phyloP scores from a whole-genome alignment of 2,888 invertebrate genomes.

The Sphaeridia pumilis region DNA sequence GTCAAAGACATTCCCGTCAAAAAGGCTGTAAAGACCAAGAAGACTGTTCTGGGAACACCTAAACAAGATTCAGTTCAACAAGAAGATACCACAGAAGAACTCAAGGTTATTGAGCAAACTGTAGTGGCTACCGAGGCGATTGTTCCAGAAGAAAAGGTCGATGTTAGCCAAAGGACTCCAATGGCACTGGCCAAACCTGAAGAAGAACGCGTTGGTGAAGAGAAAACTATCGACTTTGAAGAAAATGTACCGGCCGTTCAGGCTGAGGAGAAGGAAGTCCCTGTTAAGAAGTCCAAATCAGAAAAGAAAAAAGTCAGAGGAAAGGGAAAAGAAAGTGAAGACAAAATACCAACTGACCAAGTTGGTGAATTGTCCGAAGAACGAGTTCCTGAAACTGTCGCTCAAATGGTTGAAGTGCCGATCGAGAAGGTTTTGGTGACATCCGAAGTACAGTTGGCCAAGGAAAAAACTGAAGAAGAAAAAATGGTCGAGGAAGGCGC shows the following conservation, averaged over 20 bases:
- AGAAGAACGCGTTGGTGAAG: constrained; percentile 10
- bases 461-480: constrained; percentile 4
- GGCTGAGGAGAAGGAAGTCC: constrained; percentile 14
- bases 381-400: not conserved
- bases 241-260: not conserved
- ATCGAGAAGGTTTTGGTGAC: constrained; percentile 7
- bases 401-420: constrained; percentile 6
- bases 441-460: constrained; percentile 4
- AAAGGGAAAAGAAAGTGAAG: constrained; percentile 4
- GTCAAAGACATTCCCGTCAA: constrained; percentile 10
- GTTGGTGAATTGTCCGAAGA: constrained; percentile 37
- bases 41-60: constrained; percentile 5
- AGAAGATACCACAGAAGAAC: constrained; percentile 6
- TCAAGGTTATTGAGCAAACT: not conserved
- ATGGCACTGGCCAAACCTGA: constrained; percentile 5
- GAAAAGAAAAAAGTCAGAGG: constrained; percentile 12
- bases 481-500: constrained; percentile 2
- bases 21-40: constrained; percentile 1
- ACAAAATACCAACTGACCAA: constrained; percentile 37
- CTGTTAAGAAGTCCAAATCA: constrained; percentile 10
- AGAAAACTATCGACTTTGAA: not conserved
- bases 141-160: constrained; percentile 5
- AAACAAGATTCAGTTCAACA: constrained; percentile 6
- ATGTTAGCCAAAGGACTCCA: constrained; percentile 6
- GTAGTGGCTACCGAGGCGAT: constrained; percentile 5